phyloP scores from a whole-genome alignment of 2,888 invertebrate genomes.

The Amphipyra tragopoginis region DNA sequence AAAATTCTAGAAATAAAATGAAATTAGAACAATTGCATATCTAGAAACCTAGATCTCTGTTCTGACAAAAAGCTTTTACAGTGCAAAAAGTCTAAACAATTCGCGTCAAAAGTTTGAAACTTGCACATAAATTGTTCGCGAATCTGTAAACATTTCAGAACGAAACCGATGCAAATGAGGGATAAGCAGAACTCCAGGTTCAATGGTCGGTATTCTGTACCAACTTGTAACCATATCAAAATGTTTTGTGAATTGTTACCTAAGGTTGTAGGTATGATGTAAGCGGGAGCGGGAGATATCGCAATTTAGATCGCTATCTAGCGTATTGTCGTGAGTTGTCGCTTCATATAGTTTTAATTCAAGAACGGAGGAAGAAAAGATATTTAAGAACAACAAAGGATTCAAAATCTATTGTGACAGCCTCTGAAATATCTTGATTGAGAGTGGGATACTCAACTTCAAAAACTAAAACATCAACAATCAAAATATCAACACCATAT shows the following conservation, averaged over 20 bases:
- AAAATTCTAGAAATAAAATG: not conserved
- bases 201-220: conserved; percentile 38
- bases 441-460: too few relatives aligned
- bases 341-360: too few relatives aligned
- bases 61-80: not conserved
- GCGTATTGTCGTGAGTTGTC: too few relatives aligned
- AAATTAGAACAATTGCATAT: conserved; percentile 1
- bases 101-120: conserved; percentile 24
- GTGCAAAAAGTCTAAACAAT: conserved; percentile 10
- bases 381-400: too few relatives aligned
- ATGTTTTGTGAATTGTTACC: conserved; percentile 19
- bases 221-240: conserved; percentile 36
- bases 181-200: conserved; percentile 45
- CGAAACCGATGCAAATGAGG: conserved; percentile 43
- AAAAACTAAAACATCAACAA: too few relatives aligned
- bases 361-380: too few relatives aligned
- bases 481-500: too few relatives aligned
- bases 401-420: too few relatives aligned
- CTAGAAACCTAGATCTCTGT: conserved; percentile 28
- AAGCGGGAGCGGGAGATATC: conserved; percentile 11
- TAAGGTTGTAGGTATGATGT: not conserved
- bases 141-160: conserved; percentile 27
- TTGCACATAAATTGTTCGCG: conserved; percentile 28
- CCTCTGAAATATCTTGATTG: too few relatives aligned
- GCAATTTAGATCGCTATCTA: not conserved